Conservation (phyloP, 1,140 invertebrate genomes). For the Drosophila burlai region DNA sequence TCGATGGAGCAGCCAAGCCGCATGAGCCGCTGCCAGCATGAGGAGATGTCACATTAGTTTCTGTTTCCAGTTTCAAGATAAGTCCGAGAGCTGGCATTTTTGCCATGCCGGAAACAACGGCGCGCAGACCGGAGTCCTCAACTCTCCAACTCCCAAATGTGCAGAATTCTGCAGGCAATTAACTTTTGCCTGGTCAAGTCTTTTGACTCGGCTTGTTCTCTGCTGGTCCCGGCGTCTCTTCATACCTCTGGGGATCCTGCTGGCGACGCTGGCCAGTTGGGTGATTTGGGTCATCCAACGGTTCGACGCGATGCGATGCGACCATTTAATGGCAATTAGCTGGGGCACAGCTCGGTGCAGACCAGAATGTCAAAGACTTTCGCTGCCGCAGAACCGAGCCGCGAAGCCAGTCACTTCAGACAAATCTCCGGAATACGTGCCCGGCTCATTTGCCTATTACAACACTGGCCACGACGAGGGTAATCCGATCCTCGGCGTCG, state of each 20-base stretch:
- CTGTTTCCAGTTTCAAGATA: constrained; percentile 50
- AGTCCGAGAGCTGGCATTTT: constrained; percentile 29
- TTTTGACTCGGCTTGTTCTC: constrained; percentile 18
- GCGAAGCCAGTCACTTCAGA: constrained; percentile 30
- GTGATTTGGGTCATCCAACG: constrained; percentile 57
- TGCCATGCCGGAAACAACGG: constrained; percentile 52
- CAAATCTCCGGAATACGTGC: constrained; percentile 68
- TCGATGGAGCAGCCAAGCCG: constrained; percentile 13
- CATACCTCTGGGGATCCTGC: constrained; percentile 29
- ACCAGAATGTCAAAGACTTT: constrained; percentile 52
- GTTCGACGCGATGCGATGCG: constrained; percentile 36
- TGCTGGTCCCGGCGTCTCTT: neutral
- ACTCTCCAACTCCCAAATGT: constrained; percentile 56
- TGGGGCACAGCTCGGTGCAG: constrained; percentile 19
- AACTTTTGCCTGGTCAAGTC: constrained; percentile 56
- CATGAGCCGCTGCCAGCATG: constrained; percentile 20
- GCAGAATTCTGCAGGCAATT: constrained; percentile 63
- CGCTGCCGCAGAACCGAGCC: constrained; percentile 24
- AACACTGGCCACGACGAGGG: constrained; percentile 31
- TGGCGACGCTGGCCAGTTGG: constrained; percentile 28
- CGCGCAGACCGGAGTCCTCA: constrained; percentile 17
- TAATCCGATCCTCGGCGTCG: constrained; percentile 6
- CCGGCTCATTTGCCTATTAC: constrained; percentile 40
- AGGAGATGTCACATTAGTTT: constrained; percentile 56
- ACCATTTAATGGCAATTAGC: constrained; percentile 55